Evolutionary conservation across 2,113 vertebrate species (phyloP), one percentile per base, ranked within the genome.

Genomic region (Tragulus kanchil): DNA sequence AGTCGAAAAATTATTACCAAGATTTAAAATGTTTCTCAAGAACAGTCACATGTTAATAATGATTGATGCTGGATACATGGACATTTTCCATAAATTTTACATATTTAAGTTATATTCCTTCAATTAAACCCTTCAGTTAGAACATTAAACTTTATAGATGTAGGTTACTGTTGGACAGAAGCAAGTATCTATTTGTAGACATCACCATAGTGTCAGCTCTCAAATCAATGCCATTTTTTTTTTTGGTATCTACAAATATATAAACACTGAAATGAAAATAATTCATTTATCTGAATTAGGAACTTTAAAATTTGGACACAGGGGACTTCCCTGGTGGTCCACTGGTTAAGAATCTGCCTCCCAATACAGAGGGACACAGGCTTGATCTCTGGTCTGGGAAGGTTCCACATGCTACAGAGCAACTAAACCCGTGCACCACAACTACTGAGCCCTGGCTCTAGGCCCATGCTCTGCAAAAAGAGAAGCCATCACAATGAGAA

Each of bases 181-280:
- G 77, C 45, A 96, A 67, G 59, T 42, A 95, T 15, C 73, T 83
- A 54, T 56, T 67, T 52, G 82, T 10, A 45, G 17, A 81, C 62
- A 6, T 42, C 25, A 36, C 31, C 42, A n/a, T 64, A 92, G 31
- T n/a, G n/a, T 83, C 71, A 89, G 62, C 14, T 83, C 26, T 64
- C 54, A 79, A 26, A 86, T 4, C 21, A 50, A 65, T 71, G 36
- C 42, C 19, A 61, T 61, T 90, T 59, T 45, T 28, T 14, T 31
- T 17, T 25, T 16, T 42, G 5, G 12, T 25, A 56, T 31, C 61
- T 62, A 42, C 87, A 45, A 82, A 7, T 75, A 19, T 16, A 73
- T n/a, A 88, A 92, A 83, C n/a, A 93, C 4, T 83, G 54, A 96
- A 87, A 93, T 78, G 31, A 90, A 86, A 94, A 93, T 25, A 85